Evolutionary conservation across 2,888 invertebrate species (phyloP).

Genomic region (Trichogramma evanescens): DNA sequence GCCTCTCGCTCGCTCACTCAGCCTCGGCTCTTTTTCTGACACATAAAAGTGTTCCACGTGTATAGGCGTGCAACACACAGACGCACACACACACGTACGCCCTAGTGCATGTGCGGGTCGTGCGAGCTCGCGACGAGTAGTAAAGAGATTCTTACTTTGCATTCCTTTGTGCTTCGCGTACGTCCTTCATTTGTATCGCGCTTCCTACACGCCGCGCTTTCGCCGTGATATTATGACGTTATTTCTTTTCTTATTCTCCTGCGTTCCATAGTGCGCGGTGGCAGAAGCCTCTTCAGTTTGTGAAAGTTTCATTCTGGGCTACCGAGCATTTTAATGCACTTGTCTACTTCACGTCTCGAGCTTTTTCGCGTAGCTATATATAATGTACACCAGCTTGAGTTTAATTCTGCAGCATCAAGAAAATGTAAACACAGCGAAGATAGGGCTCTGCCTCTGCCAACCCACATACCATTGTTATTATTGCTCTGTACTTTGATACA

Average conservation of each 20-base stretch:
- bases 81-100: not conserved
- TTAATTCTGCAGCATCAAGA: no score
- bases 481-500: no score
- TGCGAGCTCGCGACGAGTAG: not conserved
- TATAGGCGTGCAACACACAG: not conserved
- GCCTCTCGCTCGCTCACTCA: conserved; percentile 18
- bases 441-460: no score
- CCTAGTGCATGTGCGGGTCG: no score
- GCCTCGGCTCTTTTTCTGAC: not conserved
- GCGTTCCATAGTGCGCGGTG: conserved; percentile 13
- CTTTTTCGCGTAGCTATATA: not conserved
- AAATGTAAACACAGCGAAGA: no score
- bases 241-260: conserved; percentile 15
- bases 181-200: conserved; percentile 22
- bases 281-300: conserved; percentile 27
- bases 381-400: no score
- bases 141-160: conserved; percentile 43
- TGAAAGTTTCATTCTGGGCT: conserved; percentile 43
- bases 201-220: conserved; percentile 16
- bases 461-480: no score
- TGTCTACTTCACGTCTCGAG: conserved; percentile 42
- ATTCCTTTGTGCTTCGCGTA: conserved; percentile 41
- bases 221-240: conserved; percentile 16
- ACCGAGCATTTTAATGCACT: conserved; percentile 47
- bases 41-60: not conserved